Conservation (phyloP, 2,888 invertebrate species). For the Drosophila subsilvestris region DNA sequence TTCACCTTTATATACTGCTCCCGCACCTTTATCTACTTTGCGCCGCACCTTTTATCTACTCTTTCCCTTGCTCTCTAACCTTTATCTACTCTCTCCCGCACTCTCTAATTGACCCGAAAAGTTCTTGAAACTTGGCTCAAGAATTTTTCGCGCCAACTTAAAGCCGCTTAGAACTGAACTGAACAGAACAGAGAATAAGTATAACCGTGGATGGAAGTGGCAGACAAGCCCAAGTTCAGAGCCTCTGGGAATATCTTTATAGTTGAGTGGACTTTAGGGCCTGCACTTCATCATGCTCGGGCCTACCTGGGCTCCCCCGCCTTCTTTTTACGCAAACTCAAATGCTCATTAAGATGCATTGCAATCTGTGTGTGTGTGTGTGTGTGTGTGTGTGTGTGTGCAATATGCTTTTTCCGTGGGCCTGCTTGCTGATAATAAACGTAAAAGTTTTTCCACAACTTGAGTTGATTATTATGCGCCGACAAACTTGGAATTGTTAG, state of each 20-base stretch:
- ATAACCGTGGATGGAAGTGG: neutral
- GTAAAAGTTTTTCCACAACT: conserved; percentile 63
- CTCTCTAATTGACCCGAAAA: conserved; percentile 65
- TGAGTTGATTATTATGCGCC: conserved; percentile 69
- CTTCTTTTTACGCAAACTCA: conserved; percentile 37
- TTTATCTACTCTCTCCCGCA: neutral
- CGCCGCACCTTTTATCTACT: conserved; percentile 11
- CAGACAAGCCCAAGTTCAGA: conserved; percentile 45
- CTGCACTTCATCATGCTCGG: conserved; percentile 22
- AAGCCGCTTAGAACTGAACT: conserved; percentile 62
- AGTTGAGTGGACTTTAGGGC: conserved; percentile 52
- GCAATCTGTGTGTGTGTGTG: conserved; percentile 56
- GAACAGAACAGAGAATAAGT: neutral
- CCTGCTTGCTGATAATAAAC: conserved; percentile 61
- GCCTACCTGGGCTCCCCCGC: conserved; percentile 17
- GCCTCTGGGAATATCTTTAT: conserved; percentile 35
- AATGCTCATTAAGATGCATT: conserved; percentile 75
- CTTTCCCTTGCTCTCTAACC: neutral
- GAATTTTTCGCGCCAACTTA: conserved; percentile 72
- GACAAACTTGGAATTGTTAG: conserved; percentile 73
- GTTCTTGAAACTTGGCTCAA: conserved; percentile 52
- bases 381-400: conserved; percentile 35
- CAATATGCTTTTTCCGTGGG: conserved; percentile 59
- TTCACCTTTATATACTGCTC: too few species aligned
- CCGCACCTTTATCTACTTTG: neutral